Percentiles rank a stretch among this genome's conserved stretches.
Evolutionary conservation across 2,113 vertebrate species (phyloP).

Genomic region (Dinomys branickii): DNA sequence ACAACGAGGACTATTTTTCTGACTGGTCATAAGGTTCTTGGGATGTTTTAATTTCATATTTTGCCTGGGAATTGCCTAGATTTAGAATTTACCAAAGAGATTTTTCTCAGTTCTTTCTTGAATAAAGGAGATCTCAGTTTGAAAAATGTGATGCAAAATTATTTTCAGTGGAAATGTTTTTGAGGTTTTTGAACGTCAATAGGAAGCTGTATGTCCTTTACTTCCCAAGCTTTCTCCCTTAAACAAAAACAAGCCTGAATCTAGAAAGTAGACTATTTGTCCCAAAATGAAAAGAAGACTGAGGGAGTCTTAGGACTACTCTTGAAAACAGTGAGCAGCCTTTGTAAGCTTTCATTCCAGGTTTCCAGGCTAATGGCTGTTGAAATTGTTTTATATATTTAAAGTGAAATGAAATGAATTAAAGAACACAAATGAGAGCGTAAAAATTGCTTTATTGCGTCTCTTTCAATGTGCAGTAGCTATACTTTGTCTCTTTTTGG

Average conservation of each 20-base stretch:
- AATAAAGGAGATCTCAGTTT: rapidly evolving
- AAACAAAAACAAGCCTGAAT: slow-evolving; percentile 72
- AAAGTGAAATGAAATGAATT: slow-evolving; percentile 91
- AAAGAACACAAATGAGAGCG: slow-evolving; percentile 87
- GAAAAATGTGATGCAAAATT: slow-evolving; percentile 53
- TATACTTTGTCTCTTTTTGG: slow-evolving; percentile 85
- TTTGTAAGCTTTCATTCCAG: slow-evolving; percentile 87
- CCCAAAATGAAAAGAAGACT: slow-evolving; percentile 77
- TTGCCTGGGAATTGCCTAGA: neutral
- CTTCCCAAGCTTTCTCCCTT: slow-evolving; percentile 68
- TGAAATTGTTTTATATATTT: slow-evolving; percentile 90
- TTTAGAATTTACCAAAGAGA: neutral
- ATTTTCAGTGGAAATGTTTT: slow-evolving; percentile 62
- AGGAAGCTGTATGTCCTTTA: slow-evolving; percentile 75
- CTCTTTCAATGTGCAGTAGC: slow-evolving; percentile 87
- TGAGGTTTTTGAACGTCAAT: slow-evolving; percentile 71
- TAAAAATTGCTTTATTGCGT: slow-evolving; percentile 87
- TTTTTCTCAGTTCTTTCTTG: neutral
- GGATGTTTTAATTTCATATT: neutral
- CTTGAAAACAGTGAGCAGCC: slow-evolving; percentile 86
- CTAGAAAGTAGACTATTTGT: slow-evolving; percentile 79
- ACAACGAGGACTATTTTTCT: neutral
- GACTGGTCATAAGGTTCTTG: neutral
- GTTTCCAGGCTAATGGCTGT: slow-evolving; percentile 89
- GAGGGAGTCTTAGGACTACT: slow-evolving; percentile 76